Evolutionary conservation across 2,888 invertebrate genomes (phyloP).

Genomic region (Syritta pipiens): DNA sequence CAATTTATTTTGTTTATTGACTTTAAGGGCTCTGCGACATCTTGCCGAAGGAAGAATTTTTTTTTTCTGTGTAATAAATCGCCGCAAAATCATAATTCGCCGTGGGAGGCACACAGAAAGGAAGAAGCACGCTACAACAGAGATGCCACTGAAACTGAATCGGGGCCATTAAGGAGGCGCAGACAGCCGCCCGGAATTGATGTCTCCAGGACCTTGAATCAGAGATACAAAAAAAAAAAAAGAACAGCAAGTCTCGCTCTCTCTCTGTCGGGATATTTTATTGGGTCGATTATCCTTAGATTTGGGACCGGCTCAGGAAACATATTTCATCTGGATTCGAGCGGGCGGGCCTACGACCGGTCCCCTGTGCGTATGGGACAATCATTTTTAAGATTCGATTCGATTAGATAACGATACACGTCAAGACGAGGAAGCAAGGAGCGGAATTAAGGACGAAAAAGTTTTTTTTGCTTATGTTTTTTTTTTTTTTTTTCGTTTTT

Average conservation of each 20-base stretch:
- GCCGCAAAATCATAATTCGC: slow-evolving; percentile 54
- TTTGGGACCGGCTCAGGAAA: slow-evolving; percentile 43
- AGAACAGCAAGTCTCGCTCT: not conserved
- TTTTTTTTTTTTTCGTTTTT: too few species aligned
- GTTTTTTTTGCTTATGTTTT: too few species aligned
- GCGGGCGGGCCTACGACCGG: not conserved
- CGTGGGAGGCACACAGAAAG: slow-evolving; percentile 4
- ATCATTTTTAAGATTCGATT: slow-evolving; percentile 65
- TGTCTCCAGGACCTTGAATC: slow-evolving; percentile 25
- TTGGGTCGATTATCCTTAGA: slow-evolving; percentile 66
- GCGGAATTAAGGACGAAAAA: slow-evolving; percentile 34
- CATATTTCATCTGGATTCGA: slow-evolving; percentile 52
- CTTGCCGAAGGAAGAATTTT: slow-evolving; percentile 49
- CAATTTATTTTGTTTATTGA: slow-evolving; percentile 68
- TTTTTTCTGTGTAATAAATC: slow-evolving; percentile 57
- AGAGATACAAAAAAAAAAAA: not conserved
- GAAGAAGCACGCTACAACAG: slow-evolving; percentile 48
- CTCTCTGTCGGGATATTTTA: slow-evolving; percentile 42
- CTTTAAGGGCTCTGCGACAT: slow-evolving; percentile 67
- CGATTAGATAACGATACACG: slow-evolving; percentile 63
- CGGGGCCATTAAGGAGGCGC: slow-evolving; percentile 58
- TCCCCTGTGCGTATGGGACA: slow-evolving; percentile 25
- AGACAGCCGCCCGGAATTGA: slow-evolving; percentile 44
- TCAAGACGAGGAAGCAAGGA: slow-evolving; percentile 13
- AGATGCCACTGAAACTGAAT: slow-evolving; percentile 58